phyloP scores from a whole-genome alignment of 2,113 vertebrate genomes.

The Neopipo cinnamomea region DNA sequence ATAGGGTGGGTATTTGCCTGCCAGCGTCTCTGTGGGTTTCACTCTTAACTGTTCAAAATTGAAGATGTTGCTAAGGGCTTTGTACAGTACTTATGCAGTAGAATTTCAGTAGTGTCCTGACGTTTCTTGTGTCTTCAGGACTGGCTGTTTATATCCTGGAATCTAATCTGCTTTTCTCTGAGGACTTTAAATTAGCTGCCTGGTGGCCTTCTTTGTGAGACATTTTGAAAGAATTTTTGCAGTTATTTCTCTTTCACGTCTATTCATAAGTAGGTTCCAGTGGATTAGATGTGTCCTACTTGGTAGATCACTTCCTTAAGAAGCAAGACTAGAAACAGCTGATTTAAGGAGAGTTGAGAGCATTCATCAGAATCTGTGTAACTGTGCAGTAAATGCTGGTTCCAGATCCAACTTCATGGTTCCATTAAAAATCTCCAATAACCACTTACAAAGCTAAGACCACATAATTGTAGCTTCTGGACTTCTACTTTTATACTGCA shows the following conservation, averaged over 20 bases:
- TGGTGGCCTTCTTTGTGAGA: neutral
- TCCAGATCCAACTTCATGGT: neutral
- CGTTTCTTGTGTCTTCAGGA: neutral
- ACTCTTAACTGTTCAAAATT: neutral
- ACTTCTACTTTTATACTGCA: neutral
- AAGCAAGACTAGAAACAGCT: neutral
- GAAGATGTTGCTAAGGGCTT: neutral
- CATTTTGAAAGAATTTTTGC: neutral
- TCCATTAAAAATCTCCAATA: neutral
- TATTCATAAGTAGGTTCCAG: neutral
- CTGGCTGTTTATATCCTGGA: neutral
- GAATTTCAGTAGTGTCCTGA: neutral
- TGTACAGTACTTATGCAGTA: neutral
- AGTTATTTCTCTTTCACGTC: neutral
- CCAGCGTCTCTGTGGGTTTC: neutral
- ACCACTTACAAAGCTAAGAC: neutral
- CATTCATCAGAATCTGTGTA: neutral
- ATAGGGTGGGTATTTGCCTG: neutral
- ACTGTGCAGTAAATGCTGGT: neutral
- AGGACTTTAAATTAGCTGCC: neutral
- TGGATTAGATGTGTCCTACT: neutral
- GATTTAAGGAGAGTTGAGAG: neutral
- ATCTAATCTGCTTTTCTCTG: neutral
- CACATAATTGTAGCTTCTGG: neutral
- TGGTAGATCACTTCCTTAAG: neutral